Evolutionary conservation across 2,113 vertebrate species (phyloP).

Genomic region (Parus major): DNA sequence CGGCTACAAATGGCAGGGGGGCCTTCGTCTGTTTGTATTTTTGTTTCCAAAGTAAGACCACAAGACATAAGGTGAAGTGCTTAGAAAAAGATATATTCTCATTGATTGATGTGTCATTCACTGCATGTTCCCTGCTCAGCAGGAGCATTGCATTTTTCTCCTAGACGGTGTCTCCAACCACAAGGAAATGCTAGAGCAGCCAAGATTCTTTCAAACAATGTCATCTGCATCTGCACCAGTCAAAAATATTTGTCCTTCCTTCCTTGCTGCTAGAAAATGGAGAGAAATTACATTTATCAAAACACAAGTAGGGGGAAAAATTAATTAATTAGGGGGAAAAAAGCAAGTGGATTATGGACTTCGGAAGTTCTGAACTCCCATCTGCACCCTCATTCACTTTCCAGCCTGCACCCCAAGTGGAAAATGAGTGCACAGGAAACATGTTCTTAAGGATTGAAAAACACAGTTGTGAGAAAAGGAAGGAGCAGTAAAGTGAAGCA

Average conservation of each 20-base stretch:
- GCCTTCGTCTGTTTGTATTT: background rate
- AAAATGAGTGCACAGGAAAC: background rate
- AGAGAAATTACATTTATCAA: background rate
- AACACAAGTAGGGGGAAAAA: background rate
- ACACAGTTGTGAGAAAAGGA: background rate
- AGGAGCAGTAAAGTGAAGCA: background rate
- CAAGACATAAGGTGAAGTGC: background rate
- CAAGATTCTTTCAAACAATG: background rate
- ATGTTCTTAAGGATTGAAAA: background rate
- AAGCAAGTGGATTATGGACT: background rate
- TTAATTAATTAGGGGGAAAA: background rate
- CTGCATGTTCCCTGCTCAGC: background rate
- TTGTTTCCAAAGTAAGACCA: background rate
- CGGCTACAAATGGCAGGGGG: background rate
- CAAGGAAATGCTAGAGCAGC: background rate
- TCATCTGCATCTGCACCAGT: background rate
- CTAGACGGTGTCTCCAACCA: background rate
- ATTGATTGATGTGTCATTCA: accelerated
- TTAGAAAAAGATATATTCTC: background rate
- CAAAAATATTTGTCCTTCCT: background rate
- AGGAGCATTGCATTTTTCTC: background rate
- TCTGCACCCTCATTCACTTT: background rate
- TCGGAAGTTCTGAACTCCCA: background rate
- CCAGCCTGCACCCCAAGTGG: background rate
- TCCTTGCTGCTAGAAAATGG: background rate